These are phyloP conservation scores for Malurus leucopterus DNA, from an alignment of 2,797 vertebrate genomes.

Conservation along the genomic window DNA sequence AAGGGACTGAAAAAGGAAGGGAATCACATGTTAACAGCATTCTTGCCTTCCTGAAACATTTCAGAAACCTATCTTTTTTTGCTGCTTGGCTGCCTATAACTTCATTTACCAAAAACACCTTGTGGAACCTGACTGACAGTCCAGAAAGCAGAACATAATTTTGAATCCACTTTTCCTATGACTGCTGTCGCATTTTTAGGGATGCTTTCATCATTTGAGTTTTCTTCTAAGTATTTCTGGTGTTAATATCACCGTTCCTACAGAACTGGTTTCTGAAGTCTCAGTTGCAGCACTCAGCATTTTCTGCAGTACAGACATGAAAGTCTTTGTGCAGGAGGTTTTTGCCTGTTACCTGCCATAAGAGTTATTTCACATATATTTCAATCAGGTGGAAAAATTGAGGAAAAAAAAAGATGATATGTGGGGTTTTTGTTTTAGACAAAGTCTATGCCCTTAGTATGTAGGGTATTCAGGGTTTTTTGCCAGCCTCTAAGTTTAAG, in stretches of 20 bases:
- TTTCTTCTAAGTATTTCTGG: neutral
- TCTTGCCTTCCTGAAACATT: neutral
- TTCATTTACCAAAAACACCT: neutral
- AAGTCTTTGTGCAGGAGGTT: neutral
- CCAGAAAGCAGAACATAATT: neutral
- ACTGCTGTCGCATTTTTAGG: neutral
- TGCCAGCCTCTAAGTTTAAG: neutral
- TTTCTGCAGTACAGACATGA: neutral
- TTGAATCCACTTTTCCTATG: neutral
- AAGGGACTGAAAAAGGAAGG: neutral
- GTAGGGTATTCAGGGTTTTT: accelerated
- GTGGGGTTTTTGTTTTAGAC: neutral
- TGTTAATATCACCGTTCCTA: neutral
- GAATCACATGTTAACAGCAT: neutral
- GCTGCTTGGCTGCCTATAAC: neutral
- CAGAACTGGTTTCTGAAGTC: neutral
- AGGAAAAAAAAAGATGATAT: neutral
- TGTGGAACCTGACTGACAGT: neutral
- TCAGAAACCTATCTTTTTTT: neutral
- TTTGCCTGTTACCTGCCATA: neutral
- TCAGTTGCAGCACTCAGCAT: neutral
- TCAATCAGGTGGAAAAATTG: neutral
- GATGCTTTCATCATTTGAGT: neutral
- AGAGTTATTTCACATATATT: neutral
- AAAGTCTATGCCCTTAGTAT: neutral